These are phyloP conservation scores for Malacoraja senta DNA, from an alignment of 2,797 vertebrate species.

Conservation along the genomic window DNA sequence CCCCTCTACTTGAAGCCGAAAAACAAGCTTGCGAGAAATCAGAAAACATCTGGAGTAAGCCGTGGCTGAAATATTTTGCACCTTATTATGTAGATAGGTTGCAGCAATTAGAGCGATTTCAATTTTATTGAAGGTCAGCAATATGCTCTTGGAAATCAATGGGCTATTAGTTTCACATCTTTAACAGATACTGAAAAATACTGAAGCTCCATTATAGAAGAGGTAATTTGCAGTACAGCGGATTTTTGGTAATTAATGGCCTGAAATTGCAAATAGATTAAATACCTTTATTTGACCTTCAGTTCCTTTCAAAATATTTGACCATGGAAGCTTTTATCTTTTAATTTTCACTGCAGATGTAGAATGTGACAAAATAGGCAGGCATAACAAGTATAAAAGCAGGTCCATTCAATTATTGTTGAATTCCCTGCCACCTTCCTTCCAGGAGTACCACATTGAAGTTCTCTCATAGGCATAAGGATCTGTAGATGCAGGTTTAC, in stretches of 20 bases:
- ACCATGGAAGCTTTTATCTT: neutral
- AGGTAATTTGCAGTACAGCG: neutral
- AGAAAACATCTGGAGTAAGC: neutral
- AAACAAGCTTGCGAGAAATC: neutral
- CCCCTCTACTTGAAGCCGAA: neutral
- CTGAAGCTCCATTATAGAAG: neutral
- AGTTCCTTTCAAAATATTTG: neutral
- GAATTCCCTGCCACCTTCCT: no score
- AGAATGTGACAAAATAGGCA: neutral
- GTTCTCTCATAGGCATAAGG: no score
- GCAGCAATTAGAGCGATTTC: neutral
- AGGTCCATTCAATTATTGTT: no score
- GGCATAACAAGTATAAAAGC: neutral
- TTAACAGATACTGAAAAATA: neutral
- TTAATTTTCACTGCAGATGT: neutral
- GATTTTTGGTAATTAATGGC: neutral
- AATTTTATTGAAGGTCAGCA: slow-evolving; percentile 5
- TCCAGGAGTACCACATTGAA: no score
- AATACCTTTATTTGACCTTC: slow-evolving; percentile 4
- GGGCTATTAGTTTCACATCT: neutral
- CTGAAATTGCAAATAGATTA: neutral
- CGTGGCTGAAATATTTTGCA: neutral
- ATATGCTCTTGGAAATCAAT: neutral
- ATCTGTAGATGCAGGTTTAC: no score
- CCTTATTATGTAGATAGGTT: neutral